Percentiles rank a stretch among this genome's conserved stretches.
These are phyloP conservation scores for Lamprotornis superbus DNA, from an alignment of 2,113 vertebrate genomes.

Conservation along the genomic window DNA sequence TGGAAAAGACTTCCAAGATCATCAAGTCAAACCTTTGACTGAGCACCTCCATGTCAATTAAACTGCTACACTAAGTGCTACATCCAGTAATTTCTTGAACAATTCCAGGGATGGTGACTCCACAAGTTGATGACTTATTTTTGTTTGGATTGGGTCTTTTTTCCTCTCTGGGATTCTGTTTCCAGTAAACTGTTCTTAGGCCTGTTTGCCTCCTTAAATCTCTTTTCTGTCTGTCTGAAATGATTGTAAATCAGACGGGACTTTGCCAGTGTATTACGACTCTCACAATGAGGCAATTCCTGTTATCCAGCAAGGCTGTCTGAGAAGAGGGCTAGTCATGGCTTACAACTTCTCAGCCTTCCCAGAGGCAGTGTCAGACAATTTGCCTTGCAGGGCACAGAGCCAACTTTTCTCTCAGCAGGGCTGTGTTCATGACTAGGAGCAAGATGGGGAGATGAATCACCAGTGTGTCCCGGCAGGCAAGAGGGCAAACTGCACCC, in stretches of 20 bases:
- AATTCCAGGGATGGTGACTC: not conserved
- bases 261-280: not conserved
- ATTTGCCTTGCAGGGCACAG: accelerated
- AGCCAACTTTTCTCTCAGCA: not conserved
- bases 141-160: not conserved
- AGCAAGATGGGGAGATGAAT: not conserved
- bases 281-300: not conserved
- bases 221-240: not conserved
- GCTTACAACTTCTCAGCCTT: not conserved
- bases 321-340: not conserved
- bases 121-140: not conserved
- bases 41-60: not conserved
- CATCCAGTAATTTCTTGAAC: not conserved
- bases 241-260: not conserved
- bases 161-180: not conserved
- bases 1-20: not conserved
- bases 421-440: not conserved
- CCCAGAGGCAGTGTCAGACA: not conserved
- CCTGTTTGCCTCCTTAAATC: not conserved
- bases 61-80: not conserved
- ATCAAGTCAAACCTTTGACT: not conserved
- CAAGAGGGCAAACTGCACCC: not conserved
- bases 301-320: not conserved
- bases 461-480: not conserved
- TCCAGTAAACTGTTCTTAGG: not conserved